Percentiles rank a stretch among this genome's conserved stretches.
Conservation (phyloP, 2,113 vertebrate genomes). For the Channa maculata region DNA sequence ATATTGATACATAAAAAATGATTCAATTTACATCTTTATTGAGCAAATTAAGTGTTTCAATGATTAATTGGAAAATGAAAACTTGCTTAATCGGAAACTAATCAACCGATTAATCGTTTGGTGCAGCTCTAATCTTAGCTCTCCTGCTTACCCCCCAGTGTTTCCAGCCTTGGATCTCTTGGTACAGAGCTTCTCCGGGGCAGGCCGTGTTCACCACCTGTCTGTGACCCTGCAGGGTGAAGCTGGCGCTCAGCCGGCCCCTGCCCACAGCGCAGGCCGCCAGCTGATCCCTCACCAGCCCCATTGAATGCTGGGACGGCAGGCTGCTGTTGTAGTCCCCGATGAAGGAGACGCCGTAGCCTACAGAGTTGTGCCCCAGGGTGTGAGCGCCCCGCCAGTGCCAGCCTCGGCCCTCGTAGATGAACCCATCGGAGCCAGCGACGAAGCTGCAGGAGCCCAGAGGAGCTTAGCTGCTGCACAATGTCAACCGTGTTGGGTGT, state of each 20-base stretch:
- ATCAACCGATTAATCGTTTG: too few relatives aligned
- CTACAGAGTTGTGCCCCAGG: conserved; percentile 84
- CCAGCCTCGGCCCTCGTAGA: conserved; percentile 93
- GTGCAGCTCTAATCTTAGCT: too few relatives aligned
- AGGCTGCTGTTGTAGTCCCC: conserved; percentile 84
- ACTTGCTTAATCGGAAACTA: too few relatives aligned
- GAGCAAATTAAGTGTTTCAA: too few relatives aligned
- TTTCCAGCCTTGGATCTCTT: conserved; percentile 84
- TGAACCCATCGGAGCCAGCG: conserved; percentile 88
- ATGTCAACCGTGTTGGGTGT: neutral
- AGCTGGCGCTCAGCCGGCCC: conserved; percentile 72
- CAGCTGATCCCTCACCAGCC: conserved; percentile 82
- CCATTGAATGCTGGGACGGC: conserved; percentile 75
- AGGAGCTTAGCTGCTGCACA: neutral
- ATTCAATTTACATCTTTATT: too few relatives aligned
- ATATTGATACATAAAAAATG: too few relatives aligned
- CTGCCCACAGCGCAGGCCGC: conserved; percentile 79
- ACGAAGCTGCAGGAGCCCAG: conserved; percentile 83
- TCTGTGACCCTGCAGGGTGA: conserved; percentile 86
- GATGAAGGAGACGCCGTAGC: conserved; percentile 88
- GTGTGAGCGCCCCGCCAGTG: conserved; percentile 90
- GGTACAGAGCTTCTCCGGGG: conserved; percentile 86
- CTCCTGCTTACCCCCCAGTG: conserved; percentile 77
- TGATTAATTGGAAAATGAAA: too few relatives aligned
- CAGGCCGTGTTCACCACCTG: conserved; percentile 86